Base-by-base conservation (phyloP, 35 echinoderm and acorn worm species). In the Apostichopus parvimensis region DNA sequence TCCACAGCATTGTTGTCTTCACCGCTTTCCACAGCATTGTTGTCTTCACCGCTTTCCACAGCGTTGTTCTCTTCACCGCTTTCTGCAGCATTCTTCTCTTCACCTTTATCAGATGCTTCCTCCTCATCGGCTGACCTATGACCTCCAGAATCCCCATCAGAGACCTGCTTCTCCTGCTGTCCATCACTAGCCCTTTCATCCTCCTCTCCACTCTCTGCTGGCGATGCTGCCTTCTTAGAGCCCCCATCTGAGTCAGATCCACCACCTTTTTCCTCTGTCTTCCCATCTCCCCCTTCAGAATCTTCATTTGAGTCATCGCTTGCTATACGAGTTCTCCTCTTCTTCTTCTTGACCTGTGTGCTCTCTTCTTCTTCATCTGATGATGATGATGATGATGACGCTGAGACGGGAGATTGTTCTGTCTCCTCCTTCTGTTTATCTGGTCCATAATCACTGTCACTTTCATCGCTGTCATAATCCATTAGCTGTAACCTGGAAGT, bases 91-190 rank as follows among this genome's bases (percentile, higher is more conserved):
- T 59, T 68, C 12, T 68, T 90, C 20, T 62, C 62, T 45, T 77
- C 87, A 54, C 34, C 65, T 26, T 66, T 79, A 9, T 81, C 57
- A 83, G 73, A 57, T 12, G 20, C 87, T 81, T 81, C 86, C 17
- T 89, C 77, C 20, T 86, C 87, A 66, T 70, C 72, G 25, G 54
- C 90, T 90, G 84, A 93, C 71, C 81, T 80, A 18, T 87, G 77
- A 89, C 87, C 94, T 52, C 77, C 83, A 53, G 92, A 93, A 71
- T 92, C 95, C 25, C 79, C 87, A 64, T 77, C 94, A 56, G 89
- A 92, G 9, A 54, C 84, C 53, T 76, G 88, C 73, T 68, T 71
- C 24, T 77, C 88, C 57, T 95, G 92, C 72, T 79, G 70, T 52
- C 59, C 73, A 79, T 88, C 86, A 28, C 60, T 54, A 17, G 20